These are phyloP conservation scores for Pseudoatta argentina DNA, from an alignment of 1,140 invertebrate genomes.

Conservation along the genomic window DNA sequence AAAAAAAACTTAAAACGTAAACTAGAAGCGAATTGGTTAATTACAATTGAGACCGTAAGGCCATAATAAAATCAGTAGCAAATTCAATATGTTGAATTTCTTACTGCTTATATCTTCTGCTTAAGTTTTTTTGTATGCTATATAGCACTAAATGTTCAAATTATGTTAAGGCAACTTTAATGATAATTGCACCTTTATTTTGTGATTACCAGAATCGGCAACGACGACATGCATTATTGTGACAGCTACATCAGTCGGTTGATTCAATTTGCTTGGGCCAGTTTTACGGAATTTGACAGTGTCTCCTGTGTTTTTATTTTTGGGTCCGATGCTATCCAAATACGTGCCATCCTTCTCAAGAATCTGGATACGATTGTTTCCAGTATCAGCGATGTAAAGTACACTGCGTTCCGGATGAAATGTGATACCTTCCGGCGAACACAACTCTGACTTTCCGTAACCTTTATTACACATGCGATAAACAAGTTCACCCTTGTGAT, in stretches of 20 bases:
- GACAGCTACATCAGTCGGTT: conserved; percentile 90
- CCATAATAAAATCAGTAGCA: too few species aligned
- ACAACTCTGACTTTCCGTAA: conserved; percentile 87
- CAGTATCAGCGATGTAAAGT: conserved; percentile 92
- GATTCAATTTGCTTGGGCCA: conserved; percentile 87
- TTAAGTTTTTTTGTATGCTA: too few species aligned
- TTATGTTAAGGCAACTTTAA: background rate
- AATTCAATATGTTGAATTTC: too few species aligned
- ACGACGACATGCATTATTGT: conserved; percentile 86
- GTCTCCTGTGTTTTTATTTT: conserved; percentile 23
- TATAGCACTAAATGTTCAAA: background rate
- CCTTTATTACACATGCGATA: conserved; percentile 89
- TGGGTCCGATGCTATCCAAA: conserved; percentile 67
- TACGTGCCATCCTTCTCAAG: conserved; percentile 64
- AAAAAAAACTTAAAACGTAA: too few species aligned
- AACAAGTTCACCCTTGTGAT: conserved; percentile 88
- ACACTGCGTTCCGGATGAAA: conserved; percentile 87
- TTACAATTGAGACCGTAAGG: too few species aligned
- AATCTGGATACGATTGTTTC: conserved; percentile 90
- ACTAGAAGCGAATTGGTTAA: too few species aligned
- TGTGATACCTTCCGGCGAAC: conserved; percentile 91
- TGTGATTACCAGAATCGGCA: conserved; percentile 89
- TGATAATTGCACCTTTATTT: conserved; percentile 86
- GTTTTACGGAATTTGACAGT: conserved; percentile 45
- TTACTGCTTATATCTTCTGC: too few species aligned